Conservation (phyloP, 2,888 invertebrate species). For the Eupithecia inturbata region DNA sequence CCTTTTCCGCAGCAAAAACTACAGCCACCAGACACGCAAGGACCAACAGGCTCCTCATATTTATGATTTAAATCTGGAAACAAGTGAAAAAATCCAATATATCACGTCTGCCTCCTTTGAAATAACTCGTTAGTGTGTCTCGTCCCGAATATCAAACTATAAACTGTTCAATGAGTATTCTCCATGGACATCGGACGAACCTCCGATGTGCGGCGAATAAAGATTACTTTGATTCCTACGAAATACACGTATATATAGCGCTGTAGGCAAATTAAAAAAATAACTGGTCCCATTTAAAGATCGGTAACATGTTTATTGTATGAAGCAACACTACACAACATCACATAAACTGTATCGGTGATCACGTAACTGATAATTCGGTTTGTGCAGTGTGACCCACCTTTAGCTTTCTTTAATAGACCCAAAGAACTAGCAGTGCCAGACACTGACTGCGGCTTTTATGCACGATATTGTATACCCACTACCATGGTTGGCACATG, state of each 20-base stretch:
- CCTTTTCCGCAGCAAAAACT: slow-evolving; percentile 70
- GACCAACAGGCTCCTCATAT: slow-evolving; percentile 68
- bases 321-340: slow-evolving; percentile 42
- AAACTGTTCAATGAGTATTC: slow-evolving; percentile 53
- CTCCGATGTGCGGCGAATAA: slow-evolving; percentile 60
- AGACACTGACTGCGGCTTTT: slow-evolving; percentile 81
- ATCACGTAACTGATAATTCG: slow-evolving; percentile 49
- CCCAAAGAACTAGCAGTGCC: slow-evolving; percentile 76
- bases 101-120: slow-evolving; percentile 47
- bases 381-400: slow-evolving; percentile 69
- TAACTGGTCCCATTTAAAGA: slow-evolving; percentile 22
- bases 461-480: slow-evolving; percentile 73
- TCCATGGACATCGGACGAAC: slow-evolving; percentile 57
- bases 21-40: slow-evolving; percentile 66
- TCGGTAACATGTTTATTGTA: slow-evolving; percentile 21
- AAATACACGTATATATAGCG: slow-evolving; percentile 34
- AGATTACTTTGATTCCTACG: slow-evolving; percentile 28
- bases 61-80: slow-evolving; percentile 53
- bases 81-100: slow-evolving; percentile 43
- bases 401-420: slow-evolving; percentile 77
- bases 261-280: slow-evolving; percentile 14
- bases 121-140: slow-evolving; percentile 49
- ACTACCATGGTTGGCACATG: slow-evolving; percentile 70
- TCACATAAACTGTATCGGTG: slow-evolving; percentile 52
- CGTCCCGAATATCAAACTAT: slow-evolving; percentile 53